A percentile compares a stretch with the other conserved stretches of the same genome.
These are phyloP conservation scores for Galago senegalensis DNA, from an alignment of 2,797 vertebrate genomes.

Conservation along the genomic window DNA sequence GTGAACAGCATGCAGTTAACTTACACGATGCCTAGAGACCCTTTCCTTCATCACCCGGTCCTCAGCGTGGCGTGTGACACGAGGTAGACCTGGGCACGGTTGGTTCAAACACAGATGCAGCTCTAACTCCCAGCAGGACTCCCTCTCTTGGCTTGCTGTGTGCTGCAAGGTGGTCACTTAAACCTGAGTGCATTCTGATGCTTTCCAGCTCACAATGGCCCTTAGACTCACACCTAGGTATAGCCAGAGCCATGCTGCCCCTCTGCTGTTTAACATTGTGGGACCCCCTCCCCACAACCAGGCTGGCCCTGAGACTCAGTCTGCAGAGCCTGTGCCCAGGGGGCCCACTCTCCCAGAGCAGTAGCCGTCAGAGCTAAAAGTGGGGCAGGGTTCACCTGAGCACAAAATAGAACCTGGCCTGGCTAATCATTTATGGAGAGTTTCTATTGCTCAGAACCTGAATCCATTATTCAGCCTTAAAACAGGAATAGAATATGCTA, in stretches of 20 bases:
- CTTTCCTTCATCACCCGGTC: background rate
- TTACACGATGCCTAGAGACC: background rate
- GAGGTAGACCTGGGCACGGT: background rate
- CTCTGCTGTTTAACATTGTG: rapidly evolving
- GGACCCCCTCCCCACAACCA: background rate
- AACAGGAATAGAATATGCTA: constrained; percentile 28
- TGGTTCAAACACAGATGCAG: background rate
- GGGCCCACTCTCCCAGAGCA: background rate
- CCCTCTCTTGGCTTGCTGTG: background rate
- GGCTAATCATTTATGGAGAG: constrained; percentile 5
- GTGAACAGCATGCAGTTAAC: background rate
- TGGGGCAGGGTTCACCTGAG: background rate
- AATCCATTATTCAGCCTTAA: constrained; percentile 23
- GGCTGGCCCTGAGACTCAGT: rapidly evolving
- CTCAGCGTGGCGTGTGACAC: rapidly evolving
- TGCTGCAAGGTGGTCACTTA: rapidly evolving
- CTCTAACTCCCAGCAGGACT: rapidly evolving
- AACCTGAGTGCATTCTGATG: background rate
- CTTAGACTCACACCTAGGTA: background rate
- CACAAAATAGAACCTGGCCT: background rate
- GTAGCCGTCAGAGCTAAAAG: background rate
- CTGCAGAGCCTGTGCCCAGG: rapidly evolving
- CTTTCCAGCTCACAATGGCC: rapidly evolving
- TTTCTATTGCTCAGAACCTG: background rate
- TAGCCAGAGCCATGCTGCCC: rapidly evolving